Conservation (phyloP, 2,797 vertebrate species). For the Phyllotis vaccarum region DNA sequence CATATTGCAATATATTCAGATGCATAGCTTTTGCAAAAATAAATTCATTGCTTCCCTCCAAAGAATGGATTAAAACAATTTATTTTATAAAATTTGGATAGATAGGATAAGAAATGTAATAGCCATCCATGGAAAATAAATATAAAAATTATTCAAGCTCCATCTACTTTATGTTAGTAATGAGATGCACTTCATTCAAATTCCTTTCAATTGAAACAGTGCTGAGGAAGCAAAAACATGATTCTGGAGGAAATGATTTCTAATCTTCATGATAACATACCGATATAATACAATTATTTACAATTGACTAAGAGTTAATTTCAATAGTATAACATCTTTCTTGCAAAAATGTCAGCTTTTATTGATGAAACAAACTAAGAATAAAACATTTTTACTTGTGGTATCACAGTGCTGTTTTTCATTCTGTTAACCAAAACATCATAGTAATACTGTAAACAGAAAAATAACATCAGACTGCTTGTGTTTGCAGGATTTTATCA, state of each 20-base stretch:
- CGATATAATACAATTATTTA: conserved; percentile 92
- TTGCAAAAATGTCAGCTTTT: conserved; percentile 90
- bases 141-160: conserved; percentile 92
- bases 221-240: conserved; percentile 92
- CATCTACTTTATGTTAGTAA: conserved; percentile 92
- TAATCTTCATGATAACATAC: conserved; percentile 92
- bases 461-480: conserved; percentile 89
- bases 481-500: conserved; percentile 88
- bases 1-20: conserved; percentile 90
- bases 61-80: conserved; percentile 91
- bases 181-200: conserved; percentile 93
- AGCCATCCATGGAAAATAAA: conserved; percentile 91
- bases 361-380: conserved; percentile 91
- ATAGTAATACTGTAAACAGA: conserved; percentile 90
- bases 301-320: conserved; percentile 93
- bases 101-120: conserved; percentile 90
- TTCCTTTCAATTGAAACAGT: conserved; percentile 92
- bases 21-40: conserved; percentile 89
- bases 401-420: conserved; percentile 88
- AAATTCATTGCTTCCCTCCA: conserved; percentile 90
- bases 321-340: conserved; percentile 91
- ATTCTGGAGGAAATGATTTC: conserved; percentile 92
- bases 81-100: conserved; percentile 91
- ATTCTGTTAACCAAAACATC: conserved; percentile 90
- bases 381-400: conserved; percentile 90